Percentiles rank a stretch among this genome's conserved stretches.
phyloP scores from a whole-genome alignment of 2,888 invertebrate species.

The Clistopyga incitator region DNA sequence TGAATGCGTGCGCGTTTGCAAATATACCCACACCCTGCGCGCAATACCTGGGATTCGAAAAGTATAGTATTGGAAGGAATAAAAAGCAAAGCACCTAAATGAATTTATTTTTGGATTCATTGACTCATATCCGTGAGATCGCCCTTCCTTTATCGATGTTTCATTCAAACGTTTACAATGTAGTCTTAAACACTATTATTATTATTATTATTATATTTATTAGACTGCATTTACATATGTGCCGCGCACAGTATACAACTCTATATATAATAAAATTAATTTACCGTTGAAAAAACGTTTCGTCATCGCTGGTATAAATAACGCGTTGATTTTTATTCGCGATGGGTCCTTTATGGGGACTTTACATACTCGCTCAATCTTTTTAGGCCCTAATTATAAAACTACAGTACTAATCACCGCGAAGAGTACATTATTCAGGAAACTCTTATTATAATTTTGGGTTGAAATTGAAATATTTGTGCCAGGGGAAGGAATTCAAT shows the following conservation, averaged over 20 bases:
- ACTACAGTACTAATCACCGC: constrained; percentile 46
- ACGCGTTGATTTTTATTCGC: constrained; percentile 36
- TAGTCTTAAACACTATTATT: constrained; percentile 38
- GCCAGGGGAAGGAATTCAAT: constrained; percentile 76
- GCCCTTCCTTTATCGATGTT: constrained; percentile 45
- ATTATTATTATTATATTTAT: constrained; percentile 69
- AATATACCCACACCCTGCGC: constrained; percentile 34
- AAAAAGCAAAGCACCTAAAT: constrained; percentile 65
- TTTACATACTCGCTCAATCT: constrained; percentile 17
- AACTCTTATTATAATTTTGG: constrained; percentile 76
- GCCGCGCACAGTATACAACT: constrained; percentile 71
- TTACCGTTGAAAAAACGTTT: constrained; percentile 66
- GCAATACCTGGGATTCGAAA: constrained; percentile 53
- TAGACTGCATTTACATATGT: constrained; percentile 72
- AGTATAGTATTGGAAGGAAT: constrained; percentile 65
- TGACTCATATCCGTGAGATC: constrained; percentile 52
- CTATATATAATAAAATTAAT: constrained; percentile 74
- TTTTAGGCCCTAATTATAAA: constrained; percentile 29
- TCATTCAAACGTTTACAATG: constrained; percentile 31
- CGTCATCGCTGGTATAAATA: constrained; percentile 20
- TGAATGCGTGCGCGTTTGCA: constrained; percentile 58
- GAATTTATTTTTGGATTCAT: constrained; percentile 72
- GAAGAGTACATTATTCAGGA: background rate
- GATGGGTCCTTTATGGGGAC: constrained; percentile 6
- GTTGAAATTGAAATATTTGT: constrained; percentile 78